A percentile compares a stretch with the other conserved stretches of the same genome.
Conservation (phyloP, 2,113 vertebrate genomes). For the Bos javanicus region DNA sequence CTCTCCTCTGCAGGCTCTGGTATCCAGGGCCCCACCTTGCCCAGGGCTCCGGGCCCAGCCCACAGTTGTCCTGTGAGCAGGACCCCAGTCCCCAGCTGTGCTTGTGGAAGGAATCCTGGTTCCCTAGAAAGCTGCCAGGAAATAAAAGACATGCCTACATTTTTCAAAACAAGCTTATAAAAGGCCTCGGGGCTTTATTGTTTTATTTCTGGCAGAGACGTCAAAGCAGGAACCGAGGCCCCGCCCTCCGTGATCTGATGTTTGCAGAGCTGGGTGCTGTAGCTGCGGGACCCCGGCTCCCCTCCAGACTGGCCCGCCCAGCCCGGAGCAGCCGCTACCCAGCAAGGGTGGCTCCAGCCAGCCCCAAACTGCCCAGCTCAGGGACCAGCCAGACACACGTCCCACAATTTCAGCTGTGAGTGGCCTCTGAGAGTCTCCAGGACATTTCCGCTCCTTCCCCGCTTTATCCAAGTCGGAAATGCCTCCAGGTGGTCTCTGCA, state of each 20-base stretch:
- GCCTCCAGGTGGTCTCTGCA: background rate
- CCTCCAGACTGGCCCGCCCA: background rate
- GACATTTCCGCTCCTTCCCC: background rate
- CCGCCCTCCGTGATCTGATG: background rate
- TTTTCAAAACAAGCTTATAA: conserved; percentile 49
- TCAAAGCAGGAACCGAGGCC: background rate
- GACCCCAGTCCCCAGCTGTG: background rate
- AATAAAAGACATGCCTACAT: conserved; percentile 11
- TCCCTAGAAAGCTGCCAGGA: conserved; percentile 35
- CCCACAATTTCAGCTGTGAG: background rate
- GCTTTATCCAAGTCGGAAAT: background rate
- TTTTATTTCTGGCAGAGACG: conserved; percentile 24
- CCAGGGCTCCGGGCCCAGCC: background rate
- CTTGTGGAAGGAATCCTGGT: background rate
- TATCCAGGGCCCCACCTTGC: background rate
- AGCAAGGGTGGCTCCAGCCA: background rate
- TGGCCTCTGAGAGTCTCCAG: background rate
- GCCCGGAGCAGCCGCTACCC: background rate
- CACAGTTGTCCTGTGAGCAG: background rate
- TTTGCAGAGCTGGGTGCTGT: background rate
- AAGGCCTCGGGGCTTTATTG: conserved; percentile 38
- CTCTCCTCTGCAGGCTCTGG: background rate
- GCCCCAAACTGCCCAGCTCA: background rate
- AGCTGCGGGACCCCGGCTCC: background rate
- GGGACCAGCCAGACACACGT: background rate